Evolutionary conservation across 37 sponge, comb jelly and placozoan genomes (phyloP), one percentile per base, ranked within the genome.

Genomic region (Aphrocallistes beatrix): DNA sequence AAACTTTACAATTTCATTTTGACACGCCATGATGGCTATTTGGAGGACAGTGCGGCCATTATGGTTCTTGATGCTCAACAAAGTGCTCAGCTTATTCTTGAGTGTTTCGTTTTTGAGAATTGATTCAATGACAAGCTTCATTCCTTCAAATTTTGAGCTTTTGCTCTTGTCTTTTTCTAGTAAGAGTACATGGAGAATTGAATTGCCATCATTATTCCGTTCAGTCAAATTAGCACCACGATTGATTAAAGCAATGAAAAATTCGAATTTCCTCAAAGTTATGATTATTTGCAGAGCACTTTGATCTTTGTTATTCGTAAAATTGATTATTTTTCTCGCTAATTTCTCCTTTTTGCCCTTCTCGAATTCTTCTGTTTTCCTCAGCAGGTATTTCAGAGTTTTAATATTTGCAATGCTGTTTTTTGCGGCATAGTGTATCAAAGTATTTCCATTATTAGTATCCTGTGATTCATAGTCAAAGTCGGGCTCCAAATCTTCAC

Each of bases 201-300:
- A 19, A 60, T 60, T 60, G 25, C 75, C 75, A 60, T 60, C 75
- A 25, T 60, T 19, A 60, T 60, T 60, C n/a, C 32, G 10, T 28
- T 60, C 17, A 25, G 10, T 30, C 10, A 60, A 8, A 60, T 60
- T 28, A 30, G 75, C 75, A 60, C 75, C 75, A 60, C 75, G 75
- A 3, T 60, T 60, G 75, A 60, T 60, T 60, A 60, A 60, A 8
- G 75, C 75, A 3, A 60, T 60, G 75, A 60, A 60, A 60, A 60
- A 60, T 28, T 3, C 3, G 34, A 25, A 60, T 60, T 60, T 60
- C n/a, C 21, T 28, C 6, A 6, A 60, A 30, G 10, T 60, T 3
- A 60, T 60, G 21, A 19, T 60, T 19, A 60, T 60, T 28, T 60
- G 75, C 8, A 60, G 34, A 6, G 75, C 75, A 60, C 28, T 32